Conservation (phyloP, 2,113 vertebrate genomes). For the Todiramphus chloris region DNA sequence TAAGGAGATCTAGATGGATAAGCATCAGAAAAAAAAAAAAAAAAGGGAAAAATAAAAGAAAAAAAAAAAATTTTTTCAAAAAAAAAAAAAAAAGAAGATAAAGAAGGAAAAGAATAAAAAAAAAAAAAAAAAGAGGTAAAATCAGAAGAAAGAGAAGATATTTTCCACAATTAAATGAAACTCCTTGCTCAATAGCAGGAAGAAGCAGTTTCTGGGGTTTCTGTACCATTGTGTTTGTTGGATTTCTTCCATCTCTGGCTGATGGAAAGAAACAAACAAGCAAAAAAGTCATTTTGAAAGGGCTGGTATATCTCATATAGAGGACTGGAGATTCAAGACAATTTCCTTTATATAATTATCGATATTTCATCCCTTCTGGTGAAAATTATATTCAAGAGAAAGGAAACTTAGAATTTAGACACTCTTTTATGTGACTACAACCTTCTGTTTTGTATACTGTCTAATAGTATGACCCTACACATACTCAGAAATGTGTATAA, state of each 20-base stretch:
- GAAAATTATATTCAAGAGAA: background rate
- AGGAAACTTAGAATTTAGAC: background rate
- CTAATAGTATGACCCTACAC: background rate
- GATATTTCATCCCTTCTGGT: background rate
- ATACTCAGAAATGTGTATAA: background rate
- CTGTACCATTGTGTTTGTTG: background rate
- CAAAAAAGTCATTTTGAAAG: background rate
- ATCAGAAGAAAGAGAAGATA: background rate
- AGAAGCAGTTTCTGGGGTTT: background rate
- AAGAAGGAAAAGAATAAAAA: too few relatives aligned
- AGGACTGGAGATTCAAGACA: background rate
- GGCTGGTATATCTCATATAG: background rate
- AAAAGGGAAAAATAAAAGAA: too few relatives aligned
- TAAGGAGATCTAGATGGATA: background rate
- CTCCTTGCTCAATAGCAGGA: background rate
- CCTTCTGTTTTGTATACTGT: background rate
- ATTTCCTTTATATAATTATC: background rate
- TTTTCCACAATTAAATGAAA: background rate
- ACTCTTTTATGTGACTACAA: background rate
- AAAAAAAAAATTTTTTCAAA: too few relatives aligned
- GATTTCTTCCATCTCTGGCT: background rate
- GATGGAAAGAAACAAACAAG: background rate
- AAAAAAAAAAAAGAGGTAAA: background rate
- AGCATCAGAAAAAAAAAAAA: background rate
- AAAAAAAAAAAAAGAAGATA: too few relatives aligned